Evolutionary conservation across 2,888 invertebrate genomes (phyloP).

Genomic region (Andrena hattorfiana): DNA sequence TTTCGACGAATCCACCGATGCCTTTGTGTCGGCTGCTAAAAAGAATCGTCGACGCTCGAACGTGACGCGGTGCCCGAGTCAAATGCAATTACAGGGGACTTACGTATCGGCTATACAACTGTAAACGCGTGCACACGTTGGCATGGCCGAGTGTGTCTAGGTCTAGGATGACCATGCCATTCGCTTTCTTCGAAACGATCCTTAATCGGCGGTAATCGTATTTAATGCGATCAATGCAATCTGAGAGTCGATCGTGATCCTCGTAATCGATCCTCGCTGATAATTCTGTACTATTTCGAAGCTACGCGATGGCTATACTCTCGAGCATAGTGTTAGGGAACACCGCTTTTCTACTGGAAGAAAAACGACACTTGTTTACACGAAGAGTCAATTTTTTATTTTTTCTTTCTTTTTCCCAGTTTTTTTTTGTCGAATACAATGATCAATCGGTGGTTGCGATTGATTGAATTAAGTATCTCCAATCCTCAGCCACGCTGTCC

Average conservation of each 20-base stretch:
- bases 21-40: constrained; percentile 8
- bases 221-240: neutral
- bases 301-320: neutral
- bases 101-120: constrained; percentile 20
- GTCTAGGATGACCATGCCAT: constrained; percentile 11
- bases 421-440: constrained; percentile 69
- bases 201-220: neutral
- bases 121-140: neutral
- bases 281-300: neutral
- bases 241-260: neutral
- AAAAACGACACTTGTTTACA: constrained; percentile 52
- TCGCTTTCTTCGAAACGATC: constrained; percentile 10
- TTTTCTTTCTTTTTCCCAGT: constrained; percentile 48
- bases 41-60: constrained; percentile 21
- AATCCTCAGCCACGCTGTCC: constrained; percentile 55
- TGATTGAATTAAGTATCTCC: constrained; percentile 67
- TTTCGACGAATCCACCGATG: neutral
- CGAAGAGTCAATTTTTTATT: constrained; percentile 76
- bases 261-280: neutral
- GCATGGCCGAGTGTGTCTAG: constrained; percentile 4
- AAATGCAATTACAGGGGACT: constrained; percentile 29
- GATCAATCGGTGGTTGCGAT: constrained; percentile 66
- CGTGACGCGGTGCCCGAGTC: constrained; percentile 3
- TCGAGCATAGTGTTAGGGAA: neutral
- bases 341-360: neutral